Evolutionary conservation across 2,888 invertebrate species (phyloP).

Genomic region (Hymenopus coronatus): DNA sequence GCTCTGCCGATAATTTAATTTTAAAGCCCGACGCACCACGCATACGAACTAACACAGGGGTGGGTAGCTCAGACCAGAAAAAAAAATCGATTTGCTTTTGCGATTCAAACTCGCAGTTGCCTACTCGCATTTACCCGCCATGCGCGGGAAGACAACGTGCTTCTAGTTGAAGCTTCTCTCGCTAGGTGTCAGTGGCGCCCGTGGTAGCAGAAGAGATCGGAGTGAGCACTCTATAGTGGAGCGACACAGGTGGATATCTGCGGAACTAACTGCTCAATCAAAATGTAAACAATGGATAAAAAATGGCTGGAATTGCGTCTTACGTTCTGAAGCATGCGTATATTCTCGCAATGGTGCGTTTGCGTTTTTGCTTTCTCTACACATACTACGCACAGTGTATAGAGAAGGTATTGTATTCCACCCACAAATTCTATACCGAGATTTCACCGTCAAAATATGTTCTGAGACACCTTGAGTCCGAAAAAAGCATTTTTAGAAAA

Average conservation of each 20-base stretch:
- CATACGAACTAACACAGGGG: neutral
- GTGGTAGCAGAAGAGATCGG: neutral
- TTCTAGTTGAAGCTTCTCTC: neutral
- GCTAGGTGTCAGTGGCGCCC: neutral
- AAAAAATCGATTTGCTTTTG: slow-evolving; percentile 26
- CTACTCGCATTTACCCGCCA: neutral
- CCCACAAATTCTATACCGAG: no score
- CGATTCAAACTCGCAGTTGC: slow-evolving; percentile 9
- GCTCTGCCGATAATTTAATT: slow-evolving; percentile 17
- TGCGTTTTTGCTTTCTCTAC: no score
- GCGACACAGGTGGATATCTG: neutral
- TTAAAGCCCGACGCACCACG: slow-evolving; percentile 18
- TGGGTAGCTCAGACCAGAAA: neutral
- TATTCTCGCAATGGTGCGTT: no score
- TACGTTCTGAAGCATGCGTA: no score
- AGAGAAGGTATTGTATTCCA: no score
- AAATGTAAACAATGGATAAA: neutral
- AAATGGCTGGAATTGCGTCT: neutral
- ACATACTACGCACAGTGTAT: no score
- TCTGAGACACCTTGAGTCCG: no score
- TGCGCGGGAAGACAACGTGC: neutral
- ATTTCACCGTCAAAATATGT: no score
- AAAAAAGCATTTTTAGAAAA: no score
- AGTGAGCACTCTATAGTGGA: neutral
- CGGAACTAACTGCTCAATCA: neutral